Evolutionary conservation across 2,888 invertebrate genomes (phyloP).

Genomic region (Seladonia tumulorum): DNA sequence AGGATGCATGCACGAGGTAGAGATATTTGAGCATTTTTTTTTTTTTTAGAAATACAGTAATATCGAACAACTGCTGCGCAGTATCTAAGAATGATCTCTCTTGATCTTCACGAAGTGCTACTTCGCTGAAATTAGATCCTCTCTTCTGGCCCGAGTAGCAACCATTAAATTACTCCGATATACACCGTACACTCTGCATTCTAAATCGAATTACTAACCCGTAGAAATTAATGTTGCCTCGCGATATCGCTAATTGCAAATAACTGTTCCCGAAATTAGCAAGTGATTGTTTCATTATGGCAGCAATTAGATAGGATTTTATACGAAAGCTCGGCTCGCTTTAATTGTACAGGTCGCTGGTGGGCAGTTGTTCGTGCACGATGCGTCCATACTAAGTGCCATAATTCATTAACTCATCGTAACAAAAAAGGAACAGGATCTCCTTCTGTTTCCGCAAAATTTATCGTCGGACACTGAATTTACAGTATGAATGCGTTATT

Average conservation of each 20-base stretch:
- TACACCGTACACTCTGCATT: slow-evolving; percentile 46
- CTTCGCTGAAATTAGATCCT: slow-evolving; percentile 17
- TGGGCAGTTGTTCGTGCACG: not conserved
- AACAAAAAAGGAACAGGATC: not conserved
- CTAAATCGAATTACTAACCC: slow-evolving; percentile 45
- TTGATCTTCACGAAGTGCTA: not conserved
- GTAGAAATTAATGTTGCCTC: slow-evolving; percentile 38
- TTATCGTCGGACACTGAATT: not conserved
- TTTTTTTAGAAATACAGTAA: not conserved
- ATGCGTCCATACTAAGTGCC: not conserved
- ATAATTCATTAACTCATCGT: not conserved
- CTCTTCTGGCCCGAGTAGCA: not conserved
- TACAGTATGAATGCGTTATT: not conserved
- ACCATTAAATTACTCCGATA: slow-evolving; percentile 29
- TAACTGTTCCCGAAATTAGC: slow-evolving; percentile 49
- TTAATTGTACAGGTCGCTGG: not conserved
- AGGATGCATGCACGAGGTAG: not conserved
- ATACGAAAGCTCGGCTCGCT: not conserved
- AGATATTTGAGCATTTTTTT: not conserved
- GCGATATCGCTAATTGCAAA: slow-evolving; percentile 39
- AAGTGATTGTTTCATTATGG: slow-evolving; percentile 25
- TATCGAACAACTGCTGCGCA: not conserved
- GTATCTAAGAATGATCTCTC: not conserved
- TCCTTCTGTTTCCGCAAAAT: not conserved
- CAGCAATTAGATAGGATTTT: not conserved